Evolutionary conservation across 2,888 invertebrate genomes (phyloP), one percentile per base, ranked within the genome.

Genomic region (Orgyia antiqua): DNA sequence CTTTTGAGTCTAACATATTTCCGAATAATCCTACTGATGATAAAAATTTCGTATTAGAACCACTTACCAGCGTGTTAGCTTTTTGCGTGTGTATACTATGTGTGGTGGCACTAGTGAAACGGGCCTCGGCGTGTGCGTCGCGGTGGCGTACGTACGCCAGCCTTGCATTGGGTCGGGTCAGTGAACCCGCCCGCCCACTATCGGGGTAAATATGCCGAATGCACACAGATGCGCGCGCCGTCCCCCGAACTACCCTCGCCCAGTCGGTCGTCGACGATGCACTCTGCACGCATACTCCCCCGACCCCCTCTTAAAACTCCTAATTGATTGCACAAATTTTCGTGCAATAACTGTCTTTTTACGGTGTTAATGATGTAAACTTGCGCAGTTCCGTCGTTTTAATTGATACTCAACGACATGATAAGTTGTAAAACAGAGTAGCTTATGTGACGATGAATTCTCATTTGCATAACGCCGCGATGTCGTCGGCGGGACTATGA

Each of bases 121-220:
- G 67, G 65, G 68, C 63, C 60, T 51, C 65, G 58, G 67, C 70
- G 68, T 68, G 71, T 73, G 76, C 75, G 74, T 71, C 68, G 76
- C 72, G 64, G 61, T 64, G 63, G 75, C 79, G 79, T 75, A 74
- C 77, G 76, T 77, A 73, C 78, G 77, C 76, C 74, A 10, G 75
- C 70, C 86, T 78, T 76, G 76, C 86, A 86, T 82, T 79, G 83
- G 83, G 78, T 80, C 82, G 82, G 78, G 84, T 82, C 82, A 77
- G 68, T 78, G 83, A 83, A 70, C 80, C 76, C 78, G 71, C 74
- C 79, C 83, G 79, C 78, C 80, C 78, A 76, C 79, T 75, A 80
- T 82, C 79, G 78, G 82, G 83, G 83, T 83, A 86, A 86, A 86
- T 84, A 84, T 83, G 83, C 84, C 84, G 83, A 84, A 83, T 86